phyloP scores from a whole-genome alignment of 2,797 vertebrate genomes.

The Eulemur mongoz region DNA sequence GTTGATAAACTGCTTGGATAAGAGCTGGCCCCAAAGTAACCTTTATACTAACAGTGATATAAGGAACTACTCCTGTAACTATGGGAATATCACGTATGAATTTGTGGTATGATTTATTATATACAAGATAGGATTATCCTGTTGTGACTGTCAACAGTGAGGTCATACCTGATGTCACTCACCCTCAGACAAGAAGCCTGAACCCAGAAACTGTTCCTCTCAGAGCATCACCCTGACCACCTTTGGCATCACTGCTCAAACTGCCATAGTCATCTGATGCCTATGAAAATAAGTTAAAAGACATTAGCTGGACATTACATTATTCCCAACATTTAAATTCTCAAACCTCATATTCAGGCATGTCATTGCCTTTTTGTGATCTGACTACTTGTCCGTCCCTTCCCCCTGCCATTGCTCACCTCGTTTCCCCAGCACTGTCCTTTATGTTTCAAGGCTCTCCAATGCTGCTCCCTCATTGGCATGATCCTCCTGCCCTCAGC shows the following conservation, averaged over 20 bases:
- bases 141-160: background rate
- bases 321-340: background rate
- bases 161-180: background rate
- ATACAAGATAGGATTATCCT: background rate
- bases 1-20: conserved; percentile 61
- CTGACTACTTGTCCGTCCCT: background rate
- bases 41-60: background rate
- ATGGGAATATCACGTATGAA: background rate
- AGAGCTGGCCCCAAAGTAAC: conserved; percentile 48
- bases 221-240: background rate
- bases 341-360: background rate
- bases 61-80: background rate
- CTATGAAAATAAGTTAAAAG: background rate
- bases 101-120: background rate
- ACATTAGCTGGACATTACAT: background rate
- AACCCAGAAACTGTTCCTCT: background rate
- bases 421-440: background rate
- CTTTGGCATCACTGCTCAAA: background rate
- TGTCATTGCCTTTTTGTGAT: background rate
- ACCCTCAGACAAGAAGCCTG: background rate
- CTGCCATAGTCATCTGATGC: background rate
- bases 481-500: background rate
- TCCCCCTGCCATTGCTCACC: background rate
- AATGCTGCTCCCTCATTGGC: background rate
- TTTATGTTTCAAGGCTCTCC: background rate